phyloP scores from a whole-genome alignment of 2,888 invertebrate species.

The Megastigmus dorsalis region DNA sequence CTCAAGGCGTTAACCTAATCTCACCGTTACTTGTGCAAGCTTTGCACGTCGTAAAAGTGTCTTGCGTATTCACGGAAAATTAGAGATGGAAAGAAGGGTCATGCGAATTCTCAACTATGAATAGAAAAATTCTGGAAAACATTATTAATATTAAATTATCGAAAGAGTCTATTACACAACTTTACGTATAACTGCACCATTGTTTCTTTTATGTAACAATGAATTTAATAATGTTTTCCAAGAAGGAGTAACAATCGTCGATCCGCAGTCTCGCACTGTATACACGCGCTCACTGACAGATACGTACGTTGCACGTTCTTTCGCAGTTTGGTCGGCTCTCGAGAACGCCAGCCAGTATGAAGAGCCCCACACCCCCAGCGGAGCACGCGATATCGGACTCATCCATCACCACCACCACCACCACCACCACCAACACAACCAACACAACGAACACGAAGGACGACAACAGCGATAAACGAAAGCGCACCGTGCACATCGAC shows the following conservation, averaged over 20 bases:
- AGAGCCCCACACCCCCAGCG: constrained; percentile 52
- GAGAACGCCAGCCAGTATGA: constrained; percentile 54
- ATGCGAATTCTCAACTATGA: too few species aligned
- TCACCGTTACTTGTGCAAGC: too few species aligned
- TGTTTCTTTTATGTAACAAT: too few species aligned
- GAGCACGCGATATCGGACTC: constrained; percentile 52
- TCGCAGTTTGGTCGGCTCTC: constrained; percentile 49
- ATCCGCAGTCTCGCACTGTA: too few species aligned
- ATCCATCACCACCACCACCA: constrained; percentile 31
- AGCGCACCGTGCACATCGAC: constrained; percentile 84
- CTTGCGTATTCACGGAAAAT: too few species aligned
- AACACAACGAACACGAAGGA: constrained; percentile 39
- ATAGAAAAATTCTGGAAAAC: background rate
- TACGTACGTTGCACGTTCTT: too few species aligned
- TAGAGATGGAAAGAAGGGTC: too few species aligned
- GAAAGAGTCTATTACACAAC: too few species aligned
- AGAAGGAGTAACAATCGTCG: too few species aligned
- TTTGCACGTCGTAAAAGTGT: background rate
- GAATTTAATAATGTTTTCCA: too few species aligned
- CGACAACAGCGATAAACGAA: constrained; percentile 69
- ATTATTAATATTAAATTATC: background rate
- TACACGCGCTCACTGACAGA: too few species aligned
- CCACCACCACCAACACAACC: constrained; percentile 25
- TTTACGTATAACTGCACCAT: too few species aligned
- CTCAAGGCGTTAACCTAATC: background rate